Conservation (phyloP, 1,140 invertebrate species). For the Neotoxoptera formosana region DNA sequence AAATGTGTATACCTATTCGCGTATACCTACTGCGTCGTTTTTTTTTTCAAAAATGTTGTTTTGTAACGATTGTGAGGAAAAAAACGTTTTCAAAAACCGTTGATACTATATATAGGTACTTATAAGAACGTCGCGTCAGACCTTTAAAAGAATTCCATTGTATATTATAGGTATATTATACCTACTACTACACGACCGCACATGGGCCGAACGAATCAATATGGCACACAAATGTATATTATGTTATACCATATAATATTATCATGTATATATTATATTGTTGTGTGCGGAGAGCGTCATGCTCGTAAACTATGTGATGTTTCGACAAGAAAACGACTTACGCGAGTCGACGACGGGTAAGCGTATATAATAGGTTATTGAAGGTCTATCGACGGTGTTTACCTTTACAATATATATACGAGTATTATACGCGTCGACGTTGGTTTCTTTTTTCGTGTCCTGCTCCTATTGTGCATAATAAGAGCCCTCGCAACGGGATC, state of each 20-base stretch:
- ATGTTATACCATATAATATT: background rate
- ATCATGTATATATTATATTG: no score
- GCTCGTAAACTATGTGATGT: background rate
- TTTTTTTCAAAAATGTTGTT: background rate
- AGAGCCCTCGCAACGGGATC: background rate
- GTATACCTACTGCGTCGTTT: no score
- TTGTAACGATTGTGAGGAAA: background rate
- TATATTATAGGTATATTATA: background rate
- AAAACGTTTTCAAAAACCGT: background rate
- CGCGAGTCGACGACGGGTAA: no score
- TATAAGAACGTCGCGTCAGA: background rate
- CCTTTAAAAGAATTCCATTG: background rate
- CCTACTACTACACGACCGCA: background rate
- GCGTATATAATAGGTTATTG: background rate
- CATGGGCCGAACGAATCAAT: background rate
- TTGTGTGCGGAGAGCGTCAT: background rate
- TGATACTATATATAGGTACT: background rate
- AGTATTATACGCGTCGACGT: background rate
- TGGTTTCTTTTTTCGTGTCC: background rate
- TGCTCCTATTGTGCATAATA: background rate
- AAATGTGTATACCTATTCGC: background rate
- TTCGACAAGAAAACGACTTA: slow-evolving; percentile 9
- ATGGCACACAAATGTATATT: background rate
- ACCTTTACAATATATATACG: background rate
- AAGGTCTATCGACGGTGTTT: background rate